Conservation (phyloP, 2,888 invertebrate genomes). For the Strigamia transsilvanica region DNA sequence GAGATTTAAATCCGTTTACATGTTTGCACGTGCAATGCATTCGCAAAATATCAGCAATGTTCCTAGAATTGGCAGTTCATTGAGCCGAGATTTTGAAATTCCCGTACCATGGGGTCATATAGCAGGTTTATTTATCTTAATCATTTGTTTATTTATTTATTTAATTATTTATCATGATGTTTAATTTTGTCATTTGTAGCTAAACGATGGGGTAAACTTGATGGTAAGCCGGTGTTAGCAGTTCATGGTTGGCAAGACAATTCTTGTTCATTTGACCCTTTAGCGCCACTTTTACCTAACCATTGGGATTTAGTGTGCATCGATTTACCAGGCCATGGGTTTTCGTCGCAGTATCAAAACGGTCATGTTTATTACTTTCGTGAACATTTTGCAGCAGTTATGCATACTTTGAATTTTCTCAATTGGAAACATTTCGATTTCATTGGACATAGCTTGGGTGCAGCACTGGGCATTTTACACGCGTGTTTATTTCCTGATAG, state of each 20-base stretch:
- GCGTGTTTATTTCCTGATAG: not conserved
- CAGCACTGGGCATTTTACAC: slow-evolving; percentile 46
- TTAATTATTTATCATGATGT: not conserved
- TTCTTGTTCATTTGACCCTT: slow-evolving; percentile 76
- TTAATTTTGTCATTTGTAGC: slow-evolving; percentile 62
- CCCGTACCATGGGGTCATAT: slow-evolving; percentile 17
- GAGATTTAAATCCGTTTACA: too few species aligned
- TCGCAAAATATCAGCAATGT: not conserved
- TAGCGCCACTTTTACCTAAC: slow-evolving; percentile 72
- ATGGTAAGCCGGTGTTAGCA: slow-evolving; percentile 73
- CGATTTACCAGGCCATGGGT: slow-evolving; percentile 72
- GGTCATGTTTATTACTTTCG: slow-evolving; percentile 77
- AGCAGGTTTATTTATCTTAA: not conserved
- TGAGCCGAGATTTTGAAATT: not conserved
- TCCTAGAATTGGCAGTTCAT: not conserved
- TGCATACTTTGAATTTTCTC: slow-evolving; percentile 77
- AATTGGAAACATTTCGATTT: slow-evolving; percentile 78
- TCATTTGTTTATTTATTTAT: too few species aligned
- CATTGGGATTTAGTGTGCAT: slow-evolving; percentile 71
- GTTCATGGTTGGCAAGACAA: slow-evolving; percentile 88
- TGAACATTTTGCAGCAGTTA: slow-evolving; percentile 79
- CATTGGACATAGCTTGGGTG: slow-evolving; percentile 69
- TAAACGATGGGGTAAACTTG: slow-evolving; percentile 76
- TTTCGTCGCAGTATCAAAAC: slow-evolving; percentile 65
- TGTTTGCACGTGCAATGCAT: too few species aligned